A percentile compares a stretch with the other conserved stretches of the same genome.
These are phyloP conservation scores for Pipistrellus nathusii DNA, from an alignment of 2,797 vertebrate species.

Conservation along the genomic window DNA sequence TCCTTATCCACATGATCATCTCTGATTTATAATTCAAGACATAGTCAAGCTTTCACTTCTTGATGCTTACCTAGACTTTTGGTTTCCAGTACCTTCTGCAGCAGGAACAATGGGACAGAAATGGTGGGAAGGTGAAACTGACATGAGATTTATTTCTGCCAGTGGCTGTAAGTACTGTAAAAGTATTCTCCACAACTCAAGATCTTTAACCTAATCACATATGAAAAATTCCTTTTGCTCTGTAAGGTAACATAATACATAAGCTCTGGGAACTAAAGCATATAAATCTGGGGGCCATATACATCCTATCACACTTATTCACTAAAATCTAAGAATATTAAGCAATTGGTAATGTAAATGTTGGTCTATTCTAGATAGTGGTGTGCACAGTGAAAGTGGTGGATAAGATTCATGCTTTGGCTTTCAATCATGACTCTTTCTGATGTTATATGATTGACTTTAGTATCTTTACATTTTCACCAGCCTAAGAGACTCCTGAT, in stretches of 20 bases:
- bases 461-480: background rate
- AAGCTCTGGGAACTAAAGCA: background rate
- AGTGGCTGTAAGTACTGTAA: background rate
- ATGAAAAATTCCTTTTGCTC: background rate
- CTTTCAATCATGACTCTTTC: background rate
- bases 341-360: background rate
- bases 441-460: background rate
- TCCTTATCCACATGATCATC: background rate
- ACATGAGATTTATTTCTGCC: background rate
- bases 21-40: background rate
- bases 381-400: background rate
- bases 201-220: background rate
- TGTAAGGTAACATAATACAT: background rate
- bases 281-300: background rate
- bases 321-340: background rate
- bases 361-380: background rate
- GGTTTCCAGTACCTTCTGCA: background rate
- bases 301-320: background rate
- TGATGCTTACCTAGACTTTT: background rate
- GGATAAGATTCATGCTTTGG: background rate
- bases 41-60: background rate
- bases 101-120: background rate
- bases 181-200: background rate
- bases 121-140: background rate
- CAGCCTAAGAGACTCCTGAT: background rate